These are phyloP conservation scores for Macrostomum lignano DNA, from an alignment of 1,140 invertebrate species.

Conservation along the genomic window DNA sequence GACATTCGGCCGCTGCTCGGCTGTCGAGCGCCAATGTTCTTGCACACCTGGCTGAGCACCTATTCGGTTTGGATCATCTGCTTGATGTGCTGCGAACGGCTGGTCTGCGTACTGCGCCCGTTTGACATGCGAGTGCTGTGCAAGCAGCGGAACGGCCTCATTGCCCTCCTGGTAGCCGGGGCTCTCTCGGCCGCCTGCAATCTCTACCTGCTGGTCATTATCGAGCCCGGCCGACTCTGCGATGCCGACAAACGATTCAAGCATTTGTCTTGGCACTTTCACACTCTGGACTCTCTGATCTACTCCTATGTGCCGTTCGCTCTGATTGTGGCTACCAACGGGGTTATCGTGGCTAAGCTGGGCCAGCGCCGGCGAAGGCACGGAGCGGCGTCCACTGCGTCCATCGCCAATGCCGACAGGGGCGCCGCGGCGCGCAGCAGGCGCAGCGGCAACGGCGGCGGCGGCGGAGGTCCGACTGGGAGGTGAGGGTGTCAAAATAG, in stretches of 20 bases:
- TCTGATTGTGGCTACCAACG: background rate
- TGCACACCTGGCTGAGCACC: background rate
- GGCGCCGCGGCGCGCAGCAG: too few species aligned
- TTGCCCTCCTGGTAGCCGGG: background rate
- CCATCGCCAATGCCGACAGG: background rate
- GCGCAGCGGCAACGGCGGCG: too few species aligned
- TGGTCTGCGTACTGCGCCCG: background rate
- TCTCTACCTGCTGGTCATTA: background rate
- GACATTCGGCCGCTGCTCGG: slow-evolving; percentile 1
- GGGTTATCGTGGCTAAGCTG: background rate
- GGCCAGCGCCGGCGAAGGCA: background rate
- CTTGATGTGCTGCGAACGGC: slow-evolving; percentile 1
- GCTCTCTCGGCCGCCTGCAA: background rate
- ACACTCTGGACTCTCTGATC: background rate
- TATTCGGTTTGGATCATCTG: background rate
- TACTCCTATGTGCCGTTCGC: background rate
- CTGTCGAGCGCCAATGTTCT: background rate
- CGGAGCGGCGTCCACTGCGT: background rate
- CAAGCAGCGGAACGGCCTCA: background rate
- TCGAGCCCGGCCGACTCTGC: background rate
- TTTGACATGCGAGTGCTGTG: background rate
- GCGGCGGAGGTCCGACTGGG: too few species aligned
- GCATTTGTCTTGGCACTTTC: background rate
- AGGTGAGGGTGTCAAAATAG: too few species aligned
- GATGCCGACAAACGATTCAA: too few species aligned